phyloP scores from a whole-genome alignment of 2,888 invertebrate genomes.

The Andrena marginata region DNA sequence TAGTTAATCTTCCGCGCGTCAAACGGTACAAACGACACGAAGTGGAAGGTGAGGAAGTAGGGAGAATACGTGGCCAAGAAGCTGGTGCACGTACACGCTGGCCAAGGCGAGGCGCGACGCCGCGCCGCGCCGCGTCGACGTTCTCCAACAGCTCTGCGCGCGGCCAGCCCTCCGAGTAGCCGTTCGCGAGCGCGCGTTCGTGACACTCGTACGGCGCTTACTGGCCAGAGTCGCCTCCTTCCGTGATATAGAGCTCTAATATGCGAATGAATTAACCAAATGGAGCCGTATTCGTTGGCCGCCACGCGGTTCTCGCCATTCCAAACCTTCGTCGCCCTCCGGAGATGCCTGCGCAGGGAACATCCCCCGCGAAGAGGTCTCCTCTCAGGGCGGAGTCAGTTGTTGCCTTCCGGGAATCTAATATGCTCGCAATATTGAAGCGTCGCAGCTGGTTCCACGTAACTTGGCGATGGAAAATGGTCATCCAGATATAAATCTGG shows the following conservation, averaged over 20 bases:
- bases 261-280: slow-evolving; percentile 57
- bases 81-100: slow-evolving; percentile 44
- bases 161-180: slow-evolving; percentile 11
- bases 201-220: slow-evolving; percentile 26
- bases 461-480: too few relatives aligned
- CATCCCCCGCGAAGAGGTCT: neutral
- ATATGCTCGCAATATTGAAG: too few relatives aligned
- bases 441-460: too few relatives aligned
- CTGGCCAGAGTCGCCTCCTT: slow-evolving; percentile 20
- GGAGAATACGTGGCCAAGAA: slow-evolving; percentile 53
- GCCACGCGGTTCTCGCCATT: neutral
- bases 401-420: too few relatives aligned
- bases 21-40: slow-evolving; percentile 78
- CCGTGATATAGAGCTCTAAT: slow-evolving; percentile 52
- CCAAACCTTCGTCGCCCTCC: neutral
- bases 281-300: slow-evolving; percentile 27
- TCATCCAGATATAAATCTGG: too few relatives aligned
- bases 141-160: slow-evolving; percentile 18
- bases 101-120: neutral
- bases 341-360: slow-evolving; percentile 7
- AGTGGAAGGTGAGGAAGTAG: slow-evolving; percentile 65
- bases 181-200: neutral
- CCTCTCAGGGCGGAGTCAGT: too few relatives aligned
- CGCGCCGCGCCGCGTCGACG: neutral
- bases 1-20: slow-evolving; percentile 83